Evolutionary conservation across 2,113 vertebrate genomes (phyloP).

Genomic region (Podocnemis expansa): DNA sequence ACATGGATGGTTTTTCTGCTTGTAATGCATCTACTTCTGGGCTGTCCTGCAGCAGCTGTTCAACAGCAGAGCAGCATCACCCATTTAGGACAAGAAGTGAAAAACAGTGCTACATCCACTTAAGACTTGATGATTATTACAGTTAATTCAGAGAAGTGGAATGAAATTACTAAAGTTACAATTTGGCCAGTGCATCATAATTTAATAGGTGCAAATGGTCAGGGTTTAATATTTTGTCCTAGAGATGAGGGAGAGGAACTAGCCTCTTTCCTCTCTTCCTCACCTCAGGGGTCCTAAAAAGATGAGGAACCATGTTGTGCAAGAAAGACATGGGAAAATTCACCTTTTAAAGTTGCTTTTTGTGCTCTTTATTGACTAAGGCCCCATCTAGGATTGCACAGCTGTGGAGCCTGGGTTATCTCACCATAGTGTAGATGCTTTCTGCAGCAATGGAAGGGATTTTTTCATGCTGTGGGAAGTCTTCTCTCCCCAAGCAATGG

Average conservation of each 20-base stretch:
- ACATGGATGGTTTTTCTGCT: not conserved
- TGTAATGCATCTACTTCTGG: not conserved
- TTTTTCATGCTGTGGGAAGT: too few species aligned
- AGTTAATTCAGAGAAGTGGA: not conserved
- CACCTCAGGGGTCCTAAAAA: not conserved
- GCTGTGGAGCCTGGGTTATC: not conserved
- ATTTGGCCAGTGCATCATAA: not conserved
- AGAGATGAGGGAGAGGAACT: not conserved
- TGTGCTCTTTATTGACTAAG: not conserved
- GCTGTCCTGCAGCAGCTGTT: not conserved
- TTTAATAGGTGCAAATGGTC: not conserved
- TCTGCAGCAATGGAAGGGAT: too few species aligned
- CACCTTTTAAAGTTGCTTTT: conserved; percentile 7
- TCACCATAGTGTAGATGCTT: not conserved
- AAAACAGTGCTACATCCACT: not conserved
- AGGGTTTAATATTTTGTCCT: not conserved
- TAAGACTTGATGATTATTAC: not conserved
- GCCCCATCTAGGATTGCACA: not conserved
- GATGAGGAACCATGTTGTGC: not conserved
- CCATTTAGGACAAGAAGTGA: not conserved
- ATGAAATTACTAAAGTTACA: not conserved
- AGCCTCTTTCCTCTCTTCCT: too few species aligned
- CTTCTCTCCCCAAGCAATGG: too few species aligned
- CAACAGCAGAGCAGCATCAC: not conserved
- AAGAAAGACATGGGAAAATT: not conserved